phyloP scores from a whole-genome alignment of 2,888 invertebrate species.

The Asteroscopus sphinx region DNA sequence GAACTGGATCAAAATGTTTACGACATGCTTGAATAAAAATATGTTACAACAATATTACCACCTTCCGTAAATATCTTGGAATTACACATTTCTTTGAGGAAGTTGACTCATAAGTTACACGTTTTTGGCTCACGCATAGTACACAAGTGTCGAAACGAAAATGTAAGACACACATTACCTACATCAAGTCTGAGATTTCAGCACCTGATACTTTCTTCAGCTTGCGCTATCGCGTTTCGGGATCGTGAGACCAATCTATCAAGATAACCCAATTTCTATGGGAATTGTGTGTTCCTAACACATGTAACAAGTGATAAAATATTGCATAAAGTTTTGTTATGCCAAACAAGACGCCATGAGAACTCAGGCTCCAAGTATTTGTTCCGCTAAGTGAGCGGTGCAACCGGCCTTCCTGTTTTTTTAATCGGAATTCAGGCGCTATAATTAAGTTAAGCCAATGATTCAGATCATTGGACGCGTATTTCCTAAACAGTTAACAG shows the following conservation, averaged over 20 bases:
- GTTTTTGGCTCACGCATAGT: not conserved
- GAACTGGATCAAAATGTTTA: conserved; percentile 25
- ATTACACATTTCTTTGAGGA: not conserved
- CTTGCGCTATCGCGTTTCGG: conserved; percentile 66
- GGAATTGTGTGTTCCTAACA: conserved; percentile 75
- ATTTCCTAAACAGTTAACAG: not conserved
- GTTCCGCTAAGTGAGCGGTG: conserved; percentile 14
- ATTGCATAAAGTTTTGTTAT: conserved; percentile 57
- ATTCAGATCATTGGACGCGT: not conserved
- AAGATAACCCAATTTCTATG: conserved; percentile 87
- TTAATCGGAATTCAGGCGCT: conserved; percentile 9
- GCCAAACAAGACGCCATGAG: conserved; percentile 13
- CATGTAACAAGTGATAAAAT: conserved; percentile 58
- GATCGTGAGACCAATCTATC: conserved; percentile 77
- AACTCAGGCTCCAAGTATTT: not conserved
- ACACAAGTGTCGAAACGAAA: conserved; percentile 29
- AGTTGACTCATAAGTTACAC: not conserved
- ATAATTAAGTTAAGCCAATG: not conserved
- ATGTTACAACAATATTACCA: not conserved
- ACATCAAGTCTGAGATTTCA: conserved; percentile 52
- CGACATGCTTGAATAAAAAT: conserved; percentile 6
- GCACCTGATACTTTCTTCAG: conserved; percentile 59
- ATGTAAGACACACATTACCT: conserved; percentile 21
- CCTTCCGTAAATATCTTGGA: not conserved
- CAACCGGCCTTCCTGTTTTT: conserved; percentile 32